Percentiles rank a stretch among this genome's conserved stretches.
Evolutionary conservation across 2,888 invertebrate genomes (phyloP).

Genomic region (Drosophila acutilabella): DNA sequence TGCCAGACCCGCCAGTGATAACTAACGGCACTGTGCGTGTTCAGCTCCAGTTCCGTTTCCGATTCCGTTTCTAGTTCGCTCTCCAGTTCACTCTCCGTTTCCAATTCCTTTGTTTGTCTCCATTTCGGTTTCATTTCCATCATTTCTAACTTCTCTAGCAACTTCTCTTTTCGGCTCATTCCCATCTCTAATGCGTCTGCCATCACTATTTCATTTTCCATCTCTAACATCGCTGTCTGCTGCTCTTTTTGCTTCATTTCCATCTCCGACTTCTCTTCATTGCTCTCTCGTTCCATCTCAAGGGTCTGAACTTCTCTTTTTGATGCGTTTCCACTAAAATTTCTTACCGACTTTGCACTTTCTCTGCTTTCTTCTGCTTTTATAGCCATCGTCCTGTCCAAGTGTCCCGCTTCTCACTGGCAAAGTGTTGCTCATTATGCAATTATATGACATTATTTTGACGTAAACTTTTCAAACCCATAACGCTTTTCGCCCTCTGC

Average conservation of each 20-base stretch:
- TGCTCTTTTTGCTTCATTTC: too few relatives aligned
- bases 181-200: background rate
- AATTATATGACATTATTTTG: slow-evolving; percentile 14
- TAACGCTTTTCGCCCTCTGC: background rate
- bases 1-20: slow-evolving; percentile 83
- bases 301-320: slow-evolving; percentile 3
- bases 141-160: background rate
- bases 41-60: slow-evolving; percentile 11
- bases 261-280: too few relatives aligned
- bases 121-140: background rate
- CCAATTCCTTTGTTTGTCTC: background rate
- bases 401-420: slow-evolving; percentile 17
- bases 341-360: background rate
- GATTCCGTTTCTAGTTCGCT: background rate
- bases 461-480: background rate
- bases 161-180: background rate
- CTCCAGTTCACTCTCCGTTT: background rate
- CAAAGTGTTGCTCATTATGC: slow-evolving; percentile 8
- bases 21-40: slow-evolving; percentile 72
- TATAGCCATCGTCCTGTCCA: slow-evolving; percentile 2
- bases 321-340: background rate
- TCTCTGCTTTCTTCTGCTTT: background rate
- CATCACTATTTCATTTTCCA: background rate
- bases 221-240: background rate
- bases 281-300: too few relatives aligned